Conservation (phyloP, 1,140 invertebrate genomes). For the Sycophila sp. region DNA sequence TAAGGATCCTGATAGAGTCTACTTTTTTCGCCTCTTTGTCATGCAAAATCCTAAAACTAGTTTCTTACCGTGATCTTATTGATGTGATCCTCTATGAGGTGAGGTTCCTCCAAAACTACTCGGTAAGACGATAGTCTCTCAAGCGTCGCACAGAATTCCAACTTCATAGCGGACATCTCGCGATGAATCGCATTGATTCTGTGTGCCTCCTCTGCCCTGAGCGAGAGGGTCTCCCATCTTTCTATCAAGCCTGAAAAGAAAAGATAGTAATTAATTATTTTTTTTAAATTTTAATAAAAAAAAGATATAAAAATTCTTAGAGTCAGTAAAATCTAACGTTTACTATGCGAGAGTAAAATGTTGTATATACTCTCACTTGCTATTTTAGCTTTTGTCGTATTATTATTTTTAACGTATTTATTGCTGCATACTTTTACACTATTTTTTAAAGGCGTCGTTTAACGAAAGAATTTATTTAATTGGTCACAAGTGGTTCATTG, state of each 20-base stretch:
- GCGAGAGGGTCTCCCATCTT: slow-evolving; percentile 69
- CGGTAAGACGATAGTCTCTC: slow-evolving; percentile 59
- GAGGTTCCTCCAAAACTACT: slow-evolving; percentile 55
- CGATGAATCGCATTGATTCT: slow-evolving; percentile 63
- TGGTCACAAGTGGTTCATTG: background rate
- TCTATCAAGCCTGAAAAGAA: slow-evolving; percentile 68
- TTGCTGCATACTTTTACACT: no score
- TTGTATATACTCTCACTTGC: background rate
- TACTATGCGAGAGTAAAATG: no score
- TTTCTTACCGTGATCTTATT: slow-evolving; percentile 66
- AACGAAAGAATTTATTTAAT: background rate
- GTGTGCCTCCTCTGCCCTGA: slow-evolving; percentile 66
- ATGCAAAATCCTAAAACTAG: no score
- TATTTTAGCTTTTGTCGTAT: background rate
- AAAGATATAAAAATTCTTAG: slow-evolving; percentile 47
- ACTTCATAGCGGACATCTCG: slow-evolving; percentile 62
- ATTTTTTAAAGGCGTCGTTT: background rate
- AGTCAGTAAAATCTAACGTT: background rate
- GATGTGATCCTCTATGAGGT: slow-evolving; percentile 67
- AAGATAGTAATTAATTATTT: slow-evolving; percentile 9
- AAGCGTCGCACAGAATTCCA: slow-evolving; percentile 55
- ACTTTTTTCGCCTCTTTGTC: no score
- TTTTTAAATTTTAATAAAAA: background rate
- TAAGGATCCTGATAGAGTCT: no score
- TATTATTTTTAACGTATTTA: background rate